Evolutionary conservation across 2,888 invertebrate species (phyloP), one percentile per base, ranked within the genome.

Genomic region (Drosophila antonietae): DNA sequence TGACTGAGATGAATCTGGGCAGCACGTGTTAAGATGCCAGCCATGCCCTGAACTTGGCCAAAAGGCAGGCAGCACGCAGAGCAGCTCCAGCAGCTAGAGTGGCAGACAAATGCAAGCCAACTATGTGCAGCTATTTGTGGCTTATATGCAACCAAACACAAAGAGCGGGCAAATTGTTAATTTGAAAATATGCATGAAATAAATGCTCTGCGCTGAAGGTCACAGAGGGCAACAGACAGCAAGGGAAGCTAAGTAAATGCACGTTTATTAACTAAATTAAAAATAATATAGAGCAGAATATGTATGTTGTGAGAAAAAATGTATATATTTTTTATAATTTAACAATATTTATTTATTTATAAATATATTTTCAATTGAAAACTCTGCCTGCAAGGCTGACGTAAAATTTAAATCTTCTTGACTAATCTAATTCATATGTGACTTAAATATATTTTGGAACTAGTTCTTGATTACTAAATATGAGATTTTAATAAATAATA

Each of bases 1-100:
- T 83, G 83, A 83, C 83, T 84, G 73, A 84, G 83, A 84, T 84
- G 84, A 84, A 84, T 84, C 83, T 84, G 87, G 80, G 76, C 82
- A 84, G 82, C 82, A 84, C 83, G 83, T 84, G 83, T 80, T 68
- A 43, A 57, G 65, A 66, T 65, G 71, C 73, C 71, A 68, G 78
- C 64, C 62, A 43, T 60, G 58, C 62, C 52, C 53, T 78, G 71
- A 77, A 71, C 78, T 78, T 74, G 65, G 69, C 65, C 77, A 68
- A 63, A 37, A 59, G 20, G 33, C 52, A n/a, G 23, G 12, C 49
- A 59, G 28, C 41, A 8, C 3, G 43, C 18, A 4, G 46, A 23
- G 23, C 28, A 28, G 28, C 28, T 28, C 28, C 28, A 28, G 28
- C 28, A 28, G 28, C 28, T 28, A 1, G 28, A 28, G 23, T n/a